phyloP scores from a whole-genome alignment of 53 echinoderm and acorn worm genomes.

The Apostichopus leukothele region DNA sequence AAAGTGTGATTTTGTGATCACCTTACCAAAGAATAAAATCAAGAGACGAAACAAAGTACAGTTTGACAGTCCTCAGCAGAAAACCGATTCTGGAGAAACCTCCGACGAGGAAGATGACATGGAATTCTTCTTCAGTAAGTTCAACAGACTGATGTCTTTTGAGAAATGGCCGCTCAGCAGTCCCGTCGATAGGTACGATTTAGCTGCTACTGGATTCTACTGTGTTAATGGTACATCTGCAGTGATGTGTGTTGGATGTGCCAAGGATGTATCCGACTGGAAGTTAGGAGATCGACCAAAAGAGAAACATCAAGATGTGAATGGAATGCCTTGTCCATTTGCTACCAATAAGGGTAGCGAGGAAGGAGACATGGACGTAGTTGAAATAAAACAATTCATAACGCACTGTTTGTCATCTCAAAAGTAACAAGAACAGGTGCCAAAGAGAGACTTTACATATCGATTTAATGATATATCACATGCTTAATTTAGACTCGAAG shows the following conservation, averaged over 20 bases:
- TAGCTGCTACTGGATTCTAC: background rate
- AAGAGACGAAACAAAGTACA: too few species aligned
- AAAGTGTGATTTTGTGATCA: background rate
- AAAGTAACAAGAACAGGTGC: too few species aligned
- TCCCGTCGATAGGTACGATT: conserved; percentile 4
- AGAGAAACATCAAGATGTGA: background rate
- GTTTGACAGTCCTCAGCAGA: background rate
- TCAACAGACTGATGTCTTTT: conserved; percentile 1
- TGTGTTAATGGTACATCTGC: background rate
- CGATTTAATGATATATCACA: too few species aligned
- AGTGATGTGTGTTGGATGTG: background rate
- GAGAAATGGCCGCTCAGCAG: background rate
- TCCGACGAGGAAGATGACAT: background rate
- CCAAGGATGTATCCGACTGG: background rate
- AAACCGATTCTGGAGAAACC: background rate
- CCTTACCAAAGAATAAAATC: background rate
- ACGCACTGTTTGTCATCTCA: too few species aligned
- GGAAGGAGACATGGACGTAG: background rate
- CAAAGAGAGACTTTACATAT: too few species aligned
- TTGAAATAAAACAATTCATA: background rate
- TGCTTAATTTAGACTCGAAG: too few species aligned
- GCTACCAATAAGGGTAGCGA: background rate
- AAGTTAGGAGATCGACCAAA: conserved; percentile 3
- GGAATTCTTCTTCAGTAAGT: background rate
- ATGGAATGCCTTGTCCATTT: background rate